These are phyloP conservation scores for Penaeus indicus DNA, from an alignment of 1,140 invertebrate species.

Conservation along the genomic window DNA sequence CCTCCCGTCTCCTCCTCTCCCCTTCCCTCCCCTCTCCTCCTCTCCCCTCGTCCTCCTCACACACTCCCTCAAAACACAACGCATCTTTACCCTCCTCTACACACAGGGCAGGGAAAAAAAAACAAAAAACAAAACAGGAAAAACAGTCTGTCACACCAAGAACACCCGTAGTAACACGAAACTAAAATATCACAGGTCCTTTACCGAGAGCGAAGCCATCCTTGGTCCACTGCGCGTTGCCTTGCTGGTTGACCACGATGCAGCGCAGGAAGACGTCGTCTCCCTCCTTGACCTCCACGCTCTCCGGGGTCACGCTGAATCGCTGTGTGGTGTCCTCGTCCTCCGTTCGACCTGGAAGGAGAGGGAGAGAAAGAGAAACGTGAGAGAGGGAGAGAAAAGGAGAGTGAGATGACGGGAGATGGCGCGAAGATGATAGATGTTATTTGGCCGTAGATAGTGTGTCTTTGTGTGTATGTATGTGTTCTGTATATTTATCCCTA, in stretches of 20 bases:
- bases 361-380: no score
- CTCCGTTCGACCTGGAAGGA: no score
- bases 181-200: neutral
- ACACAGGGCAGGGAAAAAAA: neutral
- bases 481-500: no score
- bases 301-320: constrained; percentile 37
- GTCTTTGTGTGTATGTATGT: no score
- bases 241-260: constrained; percentile 47
- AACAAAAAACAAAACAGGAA: neutral
- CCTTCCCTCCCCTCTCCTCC: no score
- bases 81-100: neutral
- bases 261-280: constrained; percentile 46
- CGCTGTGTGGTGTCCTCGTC: neutral
- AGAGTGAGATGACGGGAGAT: no score
- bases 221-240: constrained; percentile 43
- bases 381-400: no score
- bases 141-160: no score
- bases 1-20: no score
- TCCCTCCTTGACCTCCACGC: constrained; percentile 36
- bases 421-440: no score
- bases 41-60: neutral
- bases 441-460: no score
- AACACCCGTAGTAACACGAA: neutral
- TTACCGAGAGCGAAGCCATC: constrained; percentile 43
- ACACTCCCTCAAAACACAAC: neutral